These are phyloP conservation scores for Thamnophis elegans DNA, from an alignment of 2,797 vertebrate species.

Conservation along the genomic window DNA sequence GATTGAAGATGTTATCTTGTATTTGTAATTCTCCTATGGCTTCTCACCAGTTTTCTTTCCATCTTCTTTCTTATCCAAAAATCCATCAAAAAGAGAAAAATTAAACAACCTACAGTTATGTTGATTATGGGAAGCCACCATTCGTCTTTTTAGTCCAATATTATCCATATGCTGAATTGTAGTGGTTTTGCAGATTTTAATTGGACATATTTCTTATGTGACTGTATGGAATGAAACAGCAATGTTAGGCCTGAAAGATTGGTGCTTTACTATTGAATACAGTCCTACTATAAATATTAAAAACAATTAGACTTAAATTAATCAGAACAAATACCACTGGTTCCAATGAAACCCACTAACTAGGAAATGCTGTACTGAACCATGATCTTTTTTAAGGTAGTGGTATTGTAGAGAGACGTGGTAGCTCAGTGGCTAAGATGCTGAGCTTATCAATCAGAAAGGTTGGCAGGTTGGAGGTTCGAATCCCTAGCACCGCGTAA, in stretches of 20 bases:
- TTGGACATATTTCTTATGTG: not conserved
- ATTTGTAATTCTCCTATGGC: not conserved
- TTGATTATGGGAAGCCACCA: not conserved
- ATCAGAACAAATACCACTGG: not conserved
- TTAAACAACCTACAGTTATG: not conserved
- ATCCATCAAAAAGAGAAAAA: not conserved
- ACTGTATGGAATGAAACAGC: not conserved
- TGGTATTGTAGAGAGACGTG: no score
- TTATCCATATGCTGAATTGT: not conserved
- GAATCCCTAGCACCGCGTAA: no score
- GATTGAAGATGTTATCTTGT: not conserved
- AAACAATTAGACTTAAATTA: not conserved
- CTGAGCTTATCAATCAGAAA: no score
- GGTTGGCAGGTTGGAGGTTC: no score
- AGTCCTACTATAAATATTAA: not conserved
- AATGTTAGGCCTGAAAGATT: not conserved
- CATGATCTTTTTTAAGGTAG: not conserved
- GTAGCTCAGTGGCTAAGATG: no score
- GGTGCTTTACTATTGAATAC: not conserved
- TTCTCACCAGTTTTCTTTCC: not conserved
- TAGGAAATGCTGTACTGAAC: not conserved
- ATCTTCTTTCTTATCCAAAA: not conserved
- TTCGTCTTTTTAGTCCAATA: not conserved
- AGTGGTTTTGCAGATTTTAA: not conserved
- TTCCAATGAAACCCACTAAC: not conserved